A percentile compares a stretch with the other conserved stretches of the same genome.
These are phyloP conservation scores for Laothoe populi DNA, from an alignment of 2,888 invertebrate genomes.

Conservation along the genomic window DNA sequence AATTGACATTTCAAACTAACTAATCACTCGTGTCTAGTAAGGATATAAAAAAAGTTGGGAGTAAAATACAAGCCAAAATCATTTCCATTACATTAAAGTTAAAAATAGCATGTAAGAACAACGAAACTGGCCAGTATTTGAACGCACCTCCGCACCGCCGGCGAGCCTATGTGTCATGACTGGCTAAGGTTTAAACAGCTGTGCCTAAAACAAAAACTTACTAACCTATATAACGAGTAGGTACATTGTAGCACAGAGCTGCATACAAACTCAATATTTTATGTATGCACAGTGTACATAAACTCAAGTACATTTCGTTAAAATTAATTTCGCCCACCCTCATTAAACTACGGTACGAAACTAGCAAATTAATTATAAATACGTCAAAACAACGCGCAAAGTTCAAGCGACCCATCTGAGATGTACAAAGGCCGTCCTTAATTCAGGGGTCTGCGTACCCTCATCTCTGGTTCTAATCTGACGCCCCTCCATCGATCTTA, in stretches of 20 bases:
- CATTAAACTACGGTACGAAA: constrained; percentile 76
- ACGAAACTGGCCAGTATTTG: no score
- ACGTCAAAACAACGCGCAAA: constrained; percentile 81
- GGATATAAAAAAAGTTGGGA: no score
- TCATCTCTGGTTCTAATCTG: constrained; percentile 80
- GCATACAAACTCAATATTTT: constrained; percentile 12
- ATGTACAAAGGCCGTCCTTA: constrained; percentile 75
- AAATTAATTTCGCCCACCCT: constrained; percentile 70
- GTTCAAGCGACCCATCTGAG: constrained; percentile 77
- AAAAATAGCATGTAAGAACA: no score
- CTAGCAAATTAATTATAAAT: constrained; percentile 84
- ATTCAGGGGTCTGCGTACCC: constrained; percentile 63
- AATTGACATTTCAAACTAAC: no score
- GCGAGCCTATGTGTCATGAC: no score
- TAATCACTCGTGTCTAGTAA: no score
- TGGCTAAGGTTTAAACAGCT: neutral
- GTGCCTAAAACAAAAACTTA: neutral
- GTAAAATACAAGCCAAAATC: no score
- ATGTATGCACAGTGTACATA: constrained; percentile 31
- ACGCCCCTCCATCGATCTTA: constrained; percentile 81
- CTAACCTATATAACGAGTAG: neutral
- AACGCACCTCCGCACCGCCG: no score
- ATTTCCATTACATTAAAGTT: no score
- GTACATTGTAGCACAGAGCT: neutral
- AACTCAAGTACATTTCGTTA: constrained; percentile 51